phyloP scores from a whole-genome alignment of 1,140 invertebrate species.

The Pseudoatta argentina region DNA sequence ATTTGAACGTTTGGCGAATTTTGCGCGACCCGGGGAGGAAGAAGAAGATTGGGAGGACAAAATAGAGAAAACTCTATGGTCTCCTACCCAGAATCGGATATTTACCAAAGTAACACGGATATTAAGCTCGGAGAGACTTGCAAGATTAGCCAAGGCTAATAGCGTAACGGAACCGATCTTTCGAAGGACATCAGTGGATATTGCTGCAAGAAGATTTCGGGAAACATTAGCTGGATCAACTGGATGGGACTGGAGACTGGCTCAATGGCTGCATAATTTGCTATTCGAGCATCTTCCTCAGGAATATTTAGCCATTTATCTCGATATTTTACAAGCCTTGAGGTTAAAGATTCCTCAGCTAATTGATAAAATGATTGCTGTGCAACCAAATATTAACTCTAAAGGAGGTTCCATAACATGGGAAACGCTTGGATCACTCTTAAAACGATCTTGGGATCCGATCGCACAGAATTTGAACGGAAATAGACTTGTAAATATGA shows the following conservation, averaged over 20 bases:
- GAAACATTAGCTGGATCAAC: conserved; percentile 88
- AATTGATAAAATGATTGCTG: conserved; percentile 91
- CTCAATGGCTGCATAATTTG: conserved; percentile 93
- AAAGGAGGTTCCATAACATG: conserved; percentile 84
- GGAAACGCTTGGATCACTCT: conserved; percentile 89
- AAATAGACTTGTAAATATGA: conserved; percentile 87
- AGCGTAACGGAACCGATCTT: conserved; percentile 89
- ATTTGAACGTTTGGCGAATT: conserved; percentile 89
- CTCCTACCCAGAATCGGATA: conserved; percentile 88
- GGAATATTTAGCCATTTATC: conserved; percentile 91
- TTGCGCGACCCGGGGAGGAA: conserved; percentile 89
- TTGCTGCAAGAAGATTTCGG: conserved; percentile 90
- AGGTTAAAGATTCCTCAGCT: conserved; percentile 92
- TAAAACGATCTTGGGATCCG: conserved; percentile 94
- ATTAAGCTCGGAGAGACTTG: conserved; percentile 90
- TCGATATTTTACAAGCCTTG: conserved; percentile 93
- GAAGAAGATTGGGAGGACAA: conserved; percentile 91
- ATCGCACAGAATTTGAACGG: conserved; percentile 86
- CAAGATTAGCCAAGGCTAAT: conserved; percentile 88
- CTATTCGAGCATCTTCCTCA: conserved; percentile 91
- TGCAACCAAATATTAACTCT: conserved; percentile 84
- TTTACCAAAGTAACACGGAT: conserved; percentile 90
- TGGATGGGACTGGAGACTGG: conserved; percentile 90
- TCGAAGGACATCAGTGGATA: conserved; percentile 90
- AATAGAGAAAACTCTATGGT: conserved; percentile 90